These are phyloP conservation scores for Habropoda laboriosa DNA, from an alignment of 1,140 invertebrate genomes.

Conservation along the genomic window DNA sequence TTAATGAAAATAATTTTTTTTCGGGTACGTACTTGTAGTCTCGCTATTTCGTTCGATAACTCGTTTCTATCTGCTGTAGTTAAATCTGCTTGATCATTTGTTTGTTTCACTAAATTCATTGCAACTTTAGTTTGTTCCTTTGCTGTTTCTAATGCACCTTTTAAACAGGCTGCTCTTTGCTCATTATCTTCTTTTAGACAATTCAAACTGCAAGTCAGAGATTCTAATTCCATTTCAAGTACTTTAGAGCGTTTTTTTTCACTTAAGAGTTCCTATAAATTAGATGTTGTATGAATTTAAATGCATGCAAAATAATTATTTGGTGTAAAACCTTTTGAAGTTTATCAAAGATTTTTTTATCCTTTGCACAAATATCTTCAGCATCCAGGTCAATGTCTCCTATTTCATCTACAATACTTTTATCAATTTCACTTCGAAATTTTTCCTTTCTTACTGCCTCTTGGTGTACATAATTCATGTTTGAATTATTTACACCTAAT, in stretches of 20 bases:
- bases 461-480: neutral
- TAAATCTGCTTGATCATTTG: slow-evolving; percentile 52
- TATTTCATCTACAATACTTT: neutral
- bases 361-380: slow-evolving; percentile 11
- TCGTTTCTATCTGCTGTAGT: slow-evolving; percentile 60
- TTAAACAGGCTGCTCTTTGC: slow-evolving; percentile 51
- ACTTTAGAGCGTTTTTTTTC: slow-evolving; percentile 57
- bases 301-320: neutral
- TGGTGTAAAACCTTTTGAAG: slow-evolving; percentile 33
- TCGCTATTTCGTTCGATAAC: slow-evolving; percentile 55
- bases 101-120: slow-evolving; percentile 60
- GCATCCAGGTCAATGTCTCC: neutral
- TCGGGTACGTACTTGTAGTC: slow-evolving; percentile 51
- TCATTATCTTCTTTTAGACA: slow-evolving; percentile 54
- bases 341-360: slow-evolving; percentile 11
- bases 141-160: slow-evolving; percentile 49
- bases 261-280: slow-evolving; percentile 54
- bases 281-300: slow-evolving; percentile 7
- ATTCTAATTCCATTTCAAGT: slow-evolving; percentile 59
- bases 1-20: slow-evolving; percentile 13
- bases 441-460: neutral
- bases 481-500: neutral
- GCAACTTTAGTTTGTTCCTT: slow-evolving; percentile 62
- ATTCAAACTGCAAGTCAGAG: slow-evolving; percentile 47
- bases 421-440: neutral